phyloP scores from a whole-genome alignment of 1,140 invertebrate species.

The Neoseiulus cucumeris region DNA sequence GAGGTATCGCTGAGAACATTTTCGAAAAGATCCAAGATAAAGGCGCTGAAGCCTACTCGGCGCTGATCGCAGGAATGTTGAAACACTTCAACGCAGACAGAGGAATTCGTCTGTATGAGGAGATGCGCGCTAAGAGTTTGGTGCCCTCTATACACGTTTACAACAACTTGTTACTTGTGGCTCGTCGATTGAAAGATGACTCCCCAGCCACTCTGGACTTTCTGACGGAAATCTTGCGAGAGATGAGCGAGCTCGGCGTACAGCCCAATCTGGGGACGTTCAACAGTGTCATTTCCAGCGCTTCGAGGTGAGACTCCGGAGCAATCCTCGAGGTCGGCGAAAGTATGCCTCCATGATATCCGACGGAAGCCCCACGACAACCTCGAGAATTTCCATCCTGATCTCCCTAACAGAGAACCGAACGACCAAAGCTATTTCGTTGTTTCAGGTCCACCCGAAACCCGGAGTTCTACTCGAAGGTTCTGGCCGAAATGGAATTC shows the following conservation, averaged over 20 bases:
- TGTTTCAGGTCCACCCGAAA: conserved; percentile 26
- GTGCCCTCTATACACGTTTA: conserved; percentile 41
- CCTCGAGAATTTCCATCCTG: too few relatives aligned
- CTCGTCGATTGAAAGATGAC: conserved; percentile 39
- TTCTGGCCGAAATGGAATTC: conserved; percentile 45
- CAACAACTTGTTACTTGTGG: conserved; percentile 43
- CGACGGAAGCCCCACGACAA: too few relatives aligned
- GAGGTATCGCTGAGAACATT: conserved; percentile 43
- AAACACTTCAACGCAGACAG: conserved; percentile 38
- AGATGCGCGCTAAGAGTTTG: conserved; percentile 42
- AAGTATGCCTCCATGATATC: too few relatives aligned
- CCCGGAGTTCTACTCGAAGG: conserved; percentile 27
- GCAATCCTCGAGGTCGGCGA: too few relatives aligned
- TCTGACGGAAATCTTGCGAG: conserved; percentile 35
- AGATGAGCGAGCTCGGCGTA: conserved; percentile 38
- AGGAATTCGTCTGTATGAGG: conserved; percentile 41
- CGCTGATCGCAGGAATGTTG: conserved; percentile 48
- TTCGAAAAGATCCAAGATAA: conserved; percentile 33
- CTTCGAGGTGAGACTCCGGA: background rate
- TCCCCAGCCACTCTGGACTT: conserved; percentile 37
- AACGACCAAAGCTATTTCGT: too few relatives aligned
- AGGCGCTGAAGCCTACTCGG: conserved; percentile 31
- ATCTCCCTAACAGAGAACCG: too few relatives aligned
- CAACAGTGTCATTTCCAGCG: conserved; percentile 40
- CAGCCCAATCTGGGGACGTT: conserved; percentile 50